Base-by-base conservation (phyloP, 2,113 vertebrate species). In the Myiozetetes cayanensis region DNA sequence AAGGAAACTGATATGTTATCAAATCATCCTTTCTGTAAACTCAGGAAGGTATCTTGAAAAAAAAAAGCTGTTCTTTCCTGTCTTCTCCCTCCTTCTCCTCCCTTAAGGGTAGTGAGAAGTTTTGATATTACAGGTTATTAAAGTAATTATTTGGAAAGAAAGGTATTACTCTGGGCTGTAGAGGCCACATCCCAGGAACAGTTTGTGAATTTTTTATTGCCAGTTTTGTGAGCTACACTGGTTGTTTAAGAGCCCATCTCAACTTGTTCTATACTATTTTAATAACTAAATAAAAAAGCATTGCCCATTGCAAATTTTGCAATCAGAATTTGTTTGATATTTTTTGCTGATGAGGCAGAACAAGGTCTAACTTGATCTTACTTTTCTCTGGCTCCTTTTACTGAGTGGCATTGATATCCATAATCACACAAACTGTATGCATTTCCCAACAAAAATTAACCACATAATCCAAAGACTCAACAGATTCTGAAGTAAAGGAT, bases 331-430 rank as follows among this genome's bases (percentile, higher is more conserved):
- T 28, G 17, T 56, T 83, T 91, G 46, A 76, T 61, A 77, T 90
- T 96, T 96, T 96, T 93, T 93, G 71, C 85, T 96, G 92, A 94
- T 37, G 31, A 94, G 53, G 71, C 74, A 95, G 63, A 93, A 85
- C 71, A 93, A 93, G 67, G 93, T 70, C 33, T 93, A 52, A 28
- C 74, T 92, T 97, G 83, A 67, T 66, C 27, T 41, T 85, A 35
- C 27, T 84, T 22, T 67, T 87, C 81, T 59, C 66, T 89, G 56
- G 2, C 43, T 95, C 10, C 22, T 89, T 80, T 87, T 85, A 52
- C 49, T 1, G 20, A 91, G 59, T 83, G 86, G 85, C 35, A 73
- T 52, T 89, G 85, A 58, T 43, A 46, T 46, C 31, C 62, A 66
- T 72, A 87, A n/a, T 63, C 55, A 80, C 33, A 83, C 22, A 85